A percentile compares a stretch with the other conserved stretches of the same genome.
Conservation (phyloP, 1,140 invertebrate genomes). For the Ceratitis capitata region DNA sequence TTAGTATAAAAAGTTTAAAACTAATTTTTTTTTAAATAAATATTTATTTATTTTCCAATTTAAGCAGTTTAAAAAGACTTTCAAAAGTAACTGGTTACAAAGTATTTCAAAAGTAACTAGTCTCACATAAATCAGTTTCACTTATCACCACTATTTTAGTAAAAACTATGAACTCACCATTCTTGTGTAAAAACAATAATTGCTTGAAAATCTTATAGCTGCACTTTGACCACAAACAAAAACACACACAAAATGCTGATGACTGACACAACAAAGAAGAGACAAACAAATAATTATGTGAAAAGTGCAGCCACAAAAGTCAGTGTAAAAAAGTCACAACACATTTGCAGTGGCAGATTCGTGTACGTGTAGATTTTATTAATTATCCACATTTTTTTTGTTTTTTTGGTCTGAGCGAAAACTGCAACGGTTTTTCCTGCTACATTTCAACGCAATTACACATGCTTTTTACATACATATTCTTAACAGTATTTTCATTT, state of each 20-base stretch:
- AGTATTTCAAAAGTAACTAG: background rate
- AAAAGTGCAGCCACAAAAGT: background rate
- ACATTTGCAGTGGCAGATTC: background rate
- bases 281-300: too few relatives aligned
- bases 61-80: too few relatives aligned
- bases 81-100: background rate
- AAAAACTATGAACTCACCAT: too few relatives aligned
- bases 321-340: background rate
- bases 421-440: too few relatives aligned
- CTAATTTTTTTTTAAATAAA: too few relatives aligned
- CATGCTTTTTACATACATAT: background rate
- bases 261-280: background rate
- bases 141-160: too few relatives aligned
- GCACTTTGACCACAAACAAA: conserved; percentile 35
- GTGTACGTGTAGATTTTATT: conserved; percentile 3
- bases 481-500: too few relatives aligned
- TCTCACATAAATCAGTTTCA: too few relatives aligned
- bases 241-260: background rate
- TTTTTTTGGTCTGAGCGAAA: too few relatives aligned
- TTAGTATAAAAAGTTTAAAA: too few relatives aligned
- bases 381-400: background rate
- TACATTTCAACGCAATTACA: background rate
- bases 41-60: too few relatives aligned
- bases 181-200: conserved; percentile 6
- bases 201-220: conserved; percentile 3